Percentiles rank a stretch among this genome's conserved stretches.
Conservation (phyloP, 2,113 vertebrate genomes). For the Aegithalos caudatus region DNA sequence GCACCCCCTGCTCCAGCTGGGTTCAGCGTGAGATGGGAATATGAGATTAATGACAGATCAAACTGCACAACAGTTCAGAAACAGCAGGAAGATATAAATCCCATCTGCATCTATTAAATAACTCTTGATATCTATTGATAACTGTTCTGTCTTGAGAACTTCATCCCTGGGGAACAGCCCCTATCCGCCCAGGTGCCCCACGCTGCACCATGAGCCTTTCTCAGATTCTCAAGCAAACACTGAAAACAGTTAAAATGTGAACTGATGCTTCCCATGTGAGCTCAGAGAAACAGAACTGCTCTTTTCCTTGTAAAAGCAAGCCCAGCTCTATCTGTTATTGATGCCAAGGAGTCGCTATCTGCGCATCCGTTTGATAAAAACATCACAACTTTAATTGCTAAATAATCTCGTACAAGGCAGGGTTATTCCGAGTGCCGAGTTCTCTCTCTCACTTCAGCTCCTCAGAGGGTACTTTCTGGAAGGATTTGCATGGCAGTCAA, state of each 20-base stretch:
- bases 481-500: slow-evolving; percentile 43
- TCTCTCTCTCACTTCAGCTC: slow-evolving; percentile 39
- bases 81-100: background rate
- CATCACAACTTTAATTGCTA: slow-evolving; percentile 24
- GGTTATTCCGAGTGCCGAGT: background rate
- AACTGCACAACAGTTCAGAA: background rate
- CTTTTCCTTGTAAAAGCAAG: background rate
- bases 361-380: background rate
- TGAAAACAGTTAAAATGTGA: background rate
- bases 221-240: background rate
- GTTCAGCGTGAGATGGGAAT: accelerated
- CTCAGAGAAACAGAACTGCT: background rate
- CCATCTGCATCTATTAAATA: background rate
- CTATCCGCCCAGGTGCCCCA: background rate
- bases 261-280: accelerated
- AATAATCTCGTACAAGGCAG: slow-evolving; percentile 22
- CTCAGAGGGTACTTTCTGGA: slow-evolving; percentile 37
- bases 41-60: background rate
- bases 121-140: too few relatives aligned
- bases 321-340: background rate
- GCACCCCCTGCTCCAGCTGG: background rate
- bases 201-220: accelerated
- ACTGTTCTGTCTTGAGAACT: background rate
- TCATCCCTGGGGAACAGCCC: background rate
- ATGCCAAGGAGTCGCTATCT: background rate